Percentiles rank a stretch among this genome's conserved stretches.
phyloP scores from a whole-genome alignment of 2,797 vertebrate species.

The Strix occidentalis region DNA sequence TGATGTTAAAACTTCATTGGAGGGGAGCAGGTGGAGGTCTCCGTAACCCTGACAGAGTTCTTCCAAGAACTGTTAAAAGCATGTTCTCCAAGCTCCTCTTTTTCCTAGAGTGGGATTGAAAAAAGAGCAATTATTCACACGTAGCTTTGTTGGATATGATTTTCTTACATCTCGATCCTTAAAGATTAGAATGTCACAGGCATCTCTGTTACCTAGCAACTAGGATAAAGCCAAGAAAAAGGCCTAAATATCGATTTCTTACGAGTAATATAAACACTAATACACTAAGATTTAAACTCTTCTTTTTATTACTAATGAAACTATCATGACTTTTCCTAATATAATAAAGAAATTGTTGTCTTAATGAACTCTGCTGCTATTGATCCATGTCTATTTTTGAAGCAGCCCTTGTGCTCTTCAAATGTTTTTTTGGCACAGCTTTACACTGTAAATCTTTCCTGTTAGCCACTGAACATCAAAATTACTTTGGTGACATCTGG shows the following conservation, averaged over 20 bases:
- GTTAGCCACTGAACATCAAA: not conserved
- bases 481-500: constrained; percentile 7
- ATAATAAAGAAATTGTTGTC: not conserved
- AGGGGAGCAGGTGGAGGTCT: not conserved
- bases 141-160: not conserved
- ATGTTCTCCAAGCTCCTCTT: not conserved
- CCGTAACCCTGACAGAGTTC: not conserved
- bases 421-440: not conserved
- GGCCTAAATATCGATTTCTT: constrained; percentile 30
- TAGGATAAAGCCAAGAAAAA: constrained; percentile 6
- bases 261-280: not conserved
- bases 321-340: not conserved
- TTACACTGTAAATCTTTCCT: not conserved
- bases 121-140: not conserved
- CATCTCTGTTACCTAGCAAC: constrained; percentile 59
- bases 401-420: not conserved
- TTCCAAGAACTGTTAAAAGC: not conserved
- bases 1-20: not conserved
- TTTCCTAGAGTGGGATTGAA: not conserved
- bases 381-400: not conserved
- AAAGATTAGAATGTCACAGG: constrained; percentile 35
- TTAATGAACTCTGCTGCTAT: not conserved
- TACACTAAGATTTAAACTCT: not conserved
- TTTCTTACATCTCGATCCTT: constrained; percentile 11
- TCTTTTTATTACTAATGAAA: constrained; percentile 20